Percentiles rank a stretch among this genome's conserved stretches.
phyloP scores from a whole-genome alignment of 2,113 vertebrate species.

The Propithecus coquereli region DNA sequence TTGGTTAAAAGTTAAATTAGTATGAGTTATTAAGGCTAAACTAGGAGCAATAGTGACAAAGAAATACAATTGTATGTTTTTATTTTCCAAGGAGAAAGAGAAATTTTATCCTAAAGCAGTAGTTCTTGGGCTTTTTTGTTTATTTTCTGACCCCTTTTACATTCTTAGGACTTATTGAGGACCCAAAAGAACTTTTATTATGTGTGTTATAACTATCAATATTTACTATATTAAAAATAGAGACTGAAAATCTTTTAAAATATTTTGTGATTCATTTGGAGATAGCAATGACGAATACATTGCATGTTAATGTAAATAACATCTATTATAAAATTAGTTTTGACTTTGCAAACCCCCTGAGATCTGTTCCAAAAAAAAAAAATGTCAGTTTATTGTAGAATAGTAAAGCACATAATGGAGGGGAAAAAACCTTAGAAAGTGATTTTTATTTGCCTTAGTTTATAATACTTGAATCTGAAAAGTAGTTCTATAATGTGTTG shows the following conservation, averaged over 20 bases:
- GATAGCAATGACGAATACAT: not conserved
- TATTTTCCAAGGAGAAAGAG: not conserved
- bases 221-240: conserved; percentile 11
- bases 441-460: not conserved
- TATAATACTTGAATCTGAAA: not conserved
- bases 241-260: not conserved
- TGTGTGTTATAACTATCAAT: not conserved
- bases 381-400: not conserved
- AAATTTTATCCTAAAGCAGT: not conserved
- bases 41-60: not conserved
- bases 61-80: not conserved
- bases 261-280: not conserved
- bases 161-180: not conserved
- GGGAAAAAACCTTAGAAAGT: not conserved
- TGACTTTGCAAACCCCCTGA: not conserved
- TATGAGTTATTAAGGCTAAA: not conserved
- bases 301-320: not conserved
- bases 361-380: not conserved
- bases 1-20: not conserved
- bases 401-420: not conserved
- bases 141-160: not conserved
- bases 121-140: not conserved
- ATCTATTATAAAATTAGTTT: not conserved
- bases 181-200: not conserved
- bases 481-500: not conserved